Evolutionary conservation across 2,113 vertebrate genomes (phyloP).

Genomic region (Oxygymnocypris stewartii): DNA sequence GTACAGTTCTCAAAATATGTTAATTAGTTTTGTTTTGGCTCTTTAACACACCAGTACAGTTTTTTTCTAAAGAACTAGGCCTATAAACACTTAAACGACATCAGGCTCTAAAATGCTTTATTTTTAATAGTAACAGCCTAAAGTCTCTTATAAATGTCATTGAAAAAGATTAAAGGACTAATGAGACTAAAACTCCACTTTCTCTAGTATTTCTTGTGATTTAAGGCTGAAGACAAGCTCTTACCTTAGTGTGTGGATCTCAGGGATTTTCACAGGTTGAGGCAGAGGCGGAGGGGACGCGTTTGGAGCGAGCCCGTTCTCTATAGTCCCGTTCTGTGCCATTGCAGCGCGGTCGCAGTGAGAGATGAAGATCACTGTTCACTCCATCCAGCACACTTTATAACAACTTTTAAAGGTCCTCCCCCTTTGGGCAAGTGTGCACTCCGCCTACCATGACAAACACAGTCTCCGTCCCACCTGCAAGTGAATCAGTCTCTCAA

Average conservation of each 20-base stretch:
- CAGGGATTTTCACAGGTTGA: conserved; percentile 75
- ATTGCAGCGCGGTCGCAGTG: conserved; percentile 55
- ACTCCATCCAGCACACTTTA: conserved; percentile 59
- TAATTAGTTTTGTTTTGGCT: not conserved
- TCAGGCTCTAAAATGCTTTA: not conserved
- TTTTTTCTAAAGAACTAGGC: not conserved
- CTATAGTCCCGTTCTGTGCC: conserved; percentile 81
- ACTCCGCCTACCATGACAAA: conserved; percentile 37
- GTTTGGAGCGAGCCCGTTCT: conserved; percentile 78
- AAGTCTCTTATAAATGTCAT: not conserved
- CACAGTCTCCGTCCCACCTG: conserved; percentile 29
- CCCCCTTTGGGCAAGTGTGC: conserved; percentile 53
- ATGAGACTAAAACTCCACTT: not conserved
- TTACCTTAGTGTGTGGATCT: conserved; percentile 87
- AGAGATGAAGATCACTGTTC: conserved; percentile 34
- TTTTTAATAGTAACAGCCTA: not conserved
- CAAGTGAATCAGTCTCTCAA: conserved; percentile 15
- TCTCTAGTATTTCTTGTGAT: not conserved
- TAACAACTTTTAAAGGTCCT: conserved; percentile 60
- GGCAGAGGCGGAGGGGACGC: conserved; percentile 69
- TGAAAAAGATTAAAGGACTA: not conserved
- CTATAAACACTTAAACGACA: not conserved
- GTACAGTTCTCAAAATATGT: not conserved
- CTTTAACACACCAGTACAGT: not conserved
- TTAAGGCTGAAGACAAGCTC: conserved; percentile 18